These are phyloP conservation scores for Ochropacha duplaris DNA, from an alignment of 2,888 invertebrate species.

Conservation along the genomic window DNA sequence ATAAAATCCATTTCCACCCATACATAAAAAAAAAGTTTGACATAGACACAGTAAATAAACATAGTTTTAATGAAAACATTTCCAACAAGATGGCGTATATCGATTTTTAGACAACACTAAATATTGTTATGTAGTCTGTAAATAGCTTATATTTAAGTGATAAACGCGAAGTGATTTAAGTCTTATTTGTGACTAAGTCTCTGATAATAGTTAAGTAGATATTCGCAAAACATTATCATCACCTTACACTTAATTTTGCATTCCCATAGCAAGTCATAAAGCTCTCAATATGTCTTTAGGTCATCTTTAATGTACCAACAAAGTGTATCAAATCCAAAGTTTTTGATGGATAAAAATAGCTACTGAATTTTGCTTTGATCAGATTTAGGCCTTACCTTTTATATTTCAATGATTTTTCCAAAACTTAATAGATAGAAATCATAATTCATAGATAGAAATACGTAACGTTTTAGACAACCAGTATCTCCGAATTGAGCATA, in stretches of 20 bases:
- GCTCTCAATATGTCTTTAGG: not conserved
- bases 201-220: conserved; percentile 18
- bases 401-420: not conserved
- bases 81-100: not conserved
- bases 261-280: not conserved
- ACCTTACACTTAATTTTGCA: not conserved
- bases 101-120: not conserved
- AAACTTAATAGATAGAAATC: not conserved
- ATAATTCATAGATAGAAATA: no score
- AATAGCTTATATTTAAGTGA: conserved; percentile 11
- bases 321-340: not conserved
- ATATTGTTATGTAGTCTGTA: not conserved
- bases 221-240: conserved; percentile 9
- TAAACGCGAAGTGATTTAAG: conserved; percentile 32
- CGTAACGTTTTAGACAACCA: no score
- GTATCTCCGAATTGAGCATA: not conserved
- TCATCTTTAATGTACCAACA: not conserved
- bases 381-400: not conserved
- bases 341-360: not conserved
- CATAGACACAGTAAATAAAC: no score
- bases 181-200: conserved; percentile 38
- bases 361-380: not conserved
- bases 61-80: no score
- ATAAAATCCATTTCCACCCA: no score
- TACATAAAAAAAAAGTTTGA: no score